Conservation (phyloP, 2,888 invertebrate genomes). For the Pheosia gnoma region DNA sequence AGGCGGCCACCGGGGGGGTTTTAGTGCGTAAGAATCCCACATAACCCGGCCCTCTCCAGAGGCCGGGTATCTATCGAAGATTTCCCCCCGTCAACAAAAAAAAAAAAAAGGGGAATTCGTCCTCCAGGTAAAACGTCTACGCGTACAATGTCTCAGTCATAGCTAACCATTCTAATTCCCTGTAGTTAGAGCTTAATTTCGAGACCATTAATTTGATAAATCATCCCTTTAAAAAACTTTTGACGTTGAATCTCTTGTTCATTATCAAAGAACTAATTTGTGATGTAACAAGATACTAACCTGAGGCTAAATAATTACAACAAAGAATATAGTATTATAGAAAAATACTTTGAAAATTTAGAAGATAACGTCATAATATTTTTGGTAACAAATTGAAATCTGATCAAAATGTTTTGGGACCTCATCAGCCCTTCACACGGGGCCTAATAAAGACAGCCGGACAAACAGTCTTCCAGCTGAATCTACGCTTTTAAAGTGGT, state of each 20-base stretch:
- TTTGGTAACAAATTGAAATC: neutral
- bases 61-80: too few relatives aligned
- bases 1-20: too few relatives aligned
- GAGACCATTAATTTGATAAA: neutral
- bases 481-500: constrained; percentile 77
- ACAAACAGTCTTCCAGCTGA: constrained; percentile 70
- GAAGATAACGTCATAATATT: neutral
- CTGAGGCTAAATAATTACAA: too few relatives aligned
- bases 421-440: constrained; percentile 45
- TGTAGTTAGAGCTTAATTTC: neutral
- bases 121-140: too few relatives aligned
- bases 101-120: too few relatives aligned
- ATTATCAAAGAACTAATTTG: neutral
- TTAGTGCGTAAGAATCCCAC: too few relatives aligned
- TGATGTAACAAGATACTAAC: neutral
- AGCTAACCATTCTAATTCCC: neutral
- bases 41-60: too few relatives aligned
- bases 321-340: too few relatives aligned
- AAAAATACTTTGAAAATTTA: neutral
- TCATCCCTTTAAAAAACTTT: neutral
- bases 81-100: too few relatives aligned
- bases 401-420: too few relatives aligned
- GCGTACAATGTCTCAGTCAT: too few relatives aligned
- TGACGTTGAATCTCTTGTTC: constrained; percentile 1
- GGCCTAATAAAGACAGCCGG: constrained; percentile 79